Evolutionary conservation across 2,113 vertebrate genomes (phyloP), one percentile per base, ranked within the genome.

Genomic region (Glaucidium brasilianum): DNA sequence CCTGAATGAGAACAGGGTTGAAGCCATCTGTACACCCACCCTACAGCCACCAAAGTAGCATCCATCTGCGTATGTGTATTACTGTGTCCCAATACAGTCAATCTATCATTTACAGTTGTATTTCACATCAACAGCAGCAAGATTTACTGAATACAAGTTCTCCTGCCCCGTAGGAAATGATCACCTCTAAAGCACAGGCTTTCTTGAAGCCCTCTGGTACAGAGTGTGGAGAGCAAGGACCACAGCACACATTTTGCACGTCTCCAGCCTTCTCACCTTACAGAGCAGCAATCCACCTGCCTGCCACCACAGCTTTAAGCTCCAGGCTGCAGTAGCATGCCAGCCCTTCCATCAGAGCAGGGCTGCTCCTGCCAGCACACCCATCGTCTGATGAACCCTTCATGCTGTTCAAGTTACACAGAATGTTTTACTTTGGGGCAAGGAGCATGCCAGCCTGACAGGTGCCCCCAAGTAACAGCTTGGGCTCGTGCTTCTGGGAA

Each of bases 391-490:
- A 2, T 0, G 0, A 59, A 27, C 9, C 23, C 35, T 50, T 32
- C 3, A 0, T 4, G 43, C 58, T 11, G 1, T 1, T 29, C 63
- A 22, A 0, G 29, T 32, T 11, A 13, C 34, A 50, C 41, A 2
- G 10, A 2, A 47, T 7, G 5, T 9, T 75, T 53, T 19, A 32
- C 56, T 60, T 27, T 6, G 35, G 22, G 11, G 37, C 60, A 64
- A 18, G 62, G 25, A n/a, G 18, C 11, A 2, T 2, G 5, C 12
- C n/a, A 66, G 32, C 26, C 13, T 4, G 29, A n/a, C 32, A 45
- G 43, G 8, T 26, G 5, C 13, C 69, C 55, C 20, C 39, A 69
- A 12, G 37, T 29, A 83, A 63, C 18, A n/a, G 23, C 25, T 58
- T n/a, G 15, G 22, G 52, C 62, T 62, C 7, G 7, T 34, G 59